Evolutionary conservation across 2,797 vertebrate genomes (phyloP).

Genomic region (Phoebastria nigripes): DNA sequence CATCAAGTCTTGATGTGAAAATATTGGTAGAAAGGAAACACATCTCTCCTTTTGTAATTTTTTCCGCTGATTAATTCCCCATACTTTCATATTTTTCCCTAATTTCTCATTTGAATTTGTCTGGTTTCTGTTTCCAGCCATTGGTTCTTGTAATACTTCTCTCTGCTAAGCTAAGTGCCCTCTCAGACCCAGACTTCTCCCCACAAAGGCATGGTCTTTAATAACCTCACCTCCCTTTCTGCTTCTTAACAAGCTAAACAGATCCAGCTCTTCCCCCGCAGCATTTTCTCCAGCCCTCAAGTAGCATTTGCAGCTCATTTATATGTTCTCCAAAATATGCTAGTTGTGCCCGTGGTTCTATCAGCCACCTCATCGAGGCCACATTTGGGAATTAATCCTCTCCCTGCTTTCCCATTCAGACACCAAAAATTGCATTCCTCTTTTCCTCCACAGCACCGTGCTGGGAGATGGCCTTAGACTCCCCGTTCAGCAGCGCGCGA

Average conservation of each 20-base stretch:
- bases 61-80: background rate
- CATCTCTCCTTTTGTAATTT: background rate
- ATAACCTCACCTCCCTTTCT: background rate
- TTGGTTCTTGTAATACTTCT: background rate
- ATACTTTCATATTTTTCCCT: background rate
- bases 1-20: background rate
- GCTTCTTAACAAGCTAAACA: background rate
- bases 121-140: background rate
- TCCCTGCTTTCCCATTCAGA: background rate
- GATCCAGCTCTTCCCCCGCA: background rate
- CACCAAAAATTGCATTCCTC: background rate
- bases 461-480: background rate
- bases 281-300: background rate
- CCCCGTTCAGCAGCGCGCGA: rapidly evolving
- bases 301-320: background rate
- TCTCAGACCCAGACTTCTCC: background rate
- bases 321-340: background rate
- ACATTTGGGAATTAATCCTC: background rate
- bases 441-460: background rate
- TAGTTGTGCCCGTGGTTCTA: background rate
- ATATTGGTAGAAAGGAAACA: background rate
- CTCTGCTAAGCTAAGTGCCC: background rate
- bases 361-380: background rate
- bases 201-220: background rate
- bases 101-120: background rate